Percentiles rank a stretch among this genome's conserved stretches.
Conservation (phyloP, 2,113 vertebrate genomes). For the Ophthalmolycus amberensis region DNA sequence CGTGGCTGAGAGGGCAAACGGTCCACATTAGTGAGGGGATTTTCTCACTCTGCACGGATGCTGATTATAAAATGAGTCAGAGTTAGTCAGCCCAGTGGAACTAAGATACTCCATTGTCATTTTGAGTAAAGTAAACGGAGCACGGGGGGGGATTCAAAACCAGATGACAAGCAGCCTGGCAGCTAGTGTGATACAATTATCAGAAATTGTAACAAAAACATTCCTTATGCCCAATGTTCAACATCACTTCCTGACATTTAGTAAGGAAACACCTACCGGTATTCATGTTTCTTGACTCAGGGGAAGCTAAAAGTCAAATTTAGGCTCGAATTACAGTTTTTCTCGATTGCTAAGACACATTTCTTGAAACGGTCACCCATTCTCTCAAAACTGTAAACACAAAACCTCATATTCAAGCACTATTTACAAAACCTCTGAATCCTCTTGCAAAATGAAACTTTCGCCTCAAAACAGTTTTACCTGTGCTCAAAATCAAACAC, state of each 20-base stretch:
- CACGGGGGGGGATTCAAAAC: slow-evolving; percentile 12
- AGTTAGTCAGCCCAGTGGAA: slow-evolving; percentile 19
- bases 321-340: slow-evolving; percentile 17
- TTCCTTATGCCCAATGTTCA: slow-evolving; percentile 3
- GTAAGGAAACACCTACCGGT: background rate
- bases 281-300: slow-evolving; percentile 1
- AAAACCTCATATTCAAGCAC: too few relatives aligned
- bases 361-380: too few relatives aligned
- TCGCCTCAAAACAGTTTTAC: too few relatives aligned
- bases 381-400: too few relatives aligned
- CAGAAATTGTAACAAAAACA: slow-evolving; percentile 30
- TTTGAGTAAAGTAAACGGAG: slow-evolving; percentile 27
- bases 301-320: slow-evolving; percentile 16
- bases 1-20: slow-evolving; percentile 58
- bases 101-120: slow-evolving; percentile 45
- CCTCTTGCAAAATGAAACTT: too few relatives aligned
- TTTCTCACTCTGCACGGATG: slow-evolving; percentile 51
- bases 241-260: slow-evolving; percentile 38
- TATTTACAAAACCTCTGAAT: too few relatives aligned
- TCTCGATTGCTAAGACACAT: too few relatives aligned
- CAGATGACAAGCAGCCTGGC: slow-evolving; percentile 39
- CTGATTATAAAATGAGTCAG: slow-evolving; percentile 57
- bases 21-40: slow-evolving; percentile 48
- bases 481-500: too few relatives aligned
- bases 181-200: slow-evolving; percentile 50